Percentiles rank a stretch among this genome's conserved stretches.
These are phyloP conservation scores for Fundulus diaphanus DNA, from an alignment of 2,797 vertebrate species.

Conservation along the genomic window DNA sequence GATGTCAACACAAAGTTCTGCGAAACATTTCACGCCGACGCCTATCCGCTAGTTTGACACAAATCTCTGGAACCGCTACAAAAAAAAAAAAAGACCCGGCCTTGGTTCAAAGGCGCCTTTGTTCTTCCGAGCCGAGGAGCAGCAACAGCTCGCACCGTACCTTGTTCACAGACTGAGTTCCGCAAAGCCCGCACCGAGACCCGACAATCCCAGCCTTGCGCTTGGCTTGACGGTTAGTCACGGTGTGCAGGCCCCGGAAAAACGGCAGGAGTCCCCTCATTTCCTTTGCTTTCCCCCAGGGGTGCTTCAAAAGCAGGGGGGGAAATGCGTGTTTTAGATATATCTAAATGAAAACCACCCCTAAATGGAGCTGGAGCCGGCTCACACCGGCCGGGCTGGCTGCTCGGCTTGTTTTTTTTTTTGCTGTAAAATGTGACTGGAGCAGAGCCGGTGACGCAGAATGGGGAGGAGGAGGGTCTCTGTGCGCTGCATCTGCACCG, in stretches of 20 bases:
- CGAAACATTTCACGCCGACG: background rate
- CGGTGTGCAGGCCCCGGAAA: constrained; percentile 66
- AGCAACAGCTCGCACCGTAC: constrained; percentile 60
- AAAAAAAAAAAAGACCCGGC: background rate
- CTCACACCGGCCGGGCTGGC: constrained; percentile 61
- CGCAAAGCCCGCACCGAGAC: constrained; percentile 76
- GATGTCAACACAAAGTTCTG: constrained; percentile 18
- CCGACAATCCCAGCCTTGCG: constrained; percentile 61
- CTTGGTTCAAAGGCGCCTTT: constrained; percentile 8
- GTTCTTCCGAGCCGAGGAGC: constrained; percentile 16
- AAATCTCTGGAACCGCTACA: background rate
- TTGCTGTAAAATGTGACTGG: constrained; percentile 52
- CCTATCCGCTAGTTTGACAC: background rate
- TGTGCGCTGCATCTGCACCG: constrained; percentile 49
- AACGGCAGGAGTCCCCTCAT: constrained; percentile 73
- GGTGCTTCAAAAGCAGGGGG: constrained; percentile 5
- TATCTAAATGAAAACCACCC: background rate
- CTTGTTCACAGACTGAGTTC: constrained; percentile 72
- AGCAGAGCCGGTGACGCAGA: constrained; percentile 54
- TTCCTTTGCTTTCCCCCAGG: constrained; percentile 41
- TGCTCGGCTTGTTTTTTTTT: constrained; percentile 31
- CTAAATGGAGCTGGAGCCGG: constrained; percentile 49
- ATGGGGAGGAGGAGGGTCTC: constrained; percentile 53
- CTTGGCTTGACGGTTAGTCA: constrained; percentile 62
- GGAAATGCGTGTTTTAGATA: background rate